Conservation (phyloP, 37 sponge, comb jelly and placozoan species). For the Agelas oroides region DNA sequence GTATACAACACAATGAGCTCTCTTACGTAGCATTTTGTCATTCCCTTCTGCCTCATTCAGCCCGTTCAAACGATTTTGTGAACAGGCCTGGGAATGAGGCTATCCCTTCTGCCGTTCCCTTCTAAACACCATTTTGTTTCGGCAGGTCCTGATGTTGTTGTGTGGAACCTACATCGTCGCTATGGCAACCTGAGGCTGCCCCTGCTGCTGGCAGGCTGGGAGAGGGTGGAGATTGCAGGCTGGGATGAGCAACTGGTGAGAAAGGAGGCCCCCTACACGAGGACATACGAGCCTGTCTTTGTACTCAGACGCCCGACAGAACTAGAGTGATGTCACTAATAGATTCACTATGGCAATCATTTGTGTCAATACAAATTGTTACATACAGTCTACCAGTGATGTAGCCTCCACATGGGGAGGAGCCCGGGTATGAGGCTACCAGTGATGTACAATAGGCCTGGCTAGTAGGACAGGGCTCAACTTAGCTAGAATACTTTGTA, state of each 20-base stretch:
- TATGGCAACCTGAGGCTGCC: constrained; percentile 75
- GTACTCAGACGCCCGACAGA: constrained; percentile 48
- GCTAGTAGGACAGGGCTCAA: too few relatives aligned
- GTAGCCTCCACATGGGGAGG: too few relatives aligned
- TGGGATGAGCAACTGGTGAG: constrained; percentile 67
- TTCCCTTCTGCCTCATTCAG: not conserved
- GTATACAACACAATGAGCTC: not conserved
- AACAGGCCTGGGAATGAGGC: not conserved
- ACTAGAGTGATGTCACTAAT: too few relatives aligned
- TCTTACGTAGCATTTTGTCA: not conserved
- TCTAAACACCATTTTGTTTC: not conserved
- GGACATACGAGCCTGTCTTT: constrained; percentile 80
- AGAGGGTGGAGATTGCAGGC: constrained; percentile 60
- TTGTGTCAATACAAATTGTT: too few relatives aligned
- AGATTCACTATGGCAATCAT: too few relatives aligned
- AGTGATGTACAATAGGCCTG: too few relatives aligned
- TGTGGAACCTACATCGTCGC: constrained; percentile 88
- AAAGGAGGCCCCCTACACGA: constrained; percentile 51
- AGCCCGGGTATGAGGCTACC: too few relatives aligned
- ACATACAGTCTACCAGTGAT: too few relatives aligned
- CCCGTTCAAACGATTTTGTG: too few relatives aligned
- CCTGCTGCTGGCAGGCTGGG: constrained; percentile 66
- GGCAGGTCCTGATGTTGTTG: constrained; percentile 80
- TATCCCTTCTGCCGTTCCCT: not conserved
- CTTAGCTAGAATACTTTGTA: too few relatives aligned